These are phyloP conservation scores for Cynopterus brachyotis DNA, from an alignment of 2,113 vertebrate species.

Conservation along the genomic window DNA sequence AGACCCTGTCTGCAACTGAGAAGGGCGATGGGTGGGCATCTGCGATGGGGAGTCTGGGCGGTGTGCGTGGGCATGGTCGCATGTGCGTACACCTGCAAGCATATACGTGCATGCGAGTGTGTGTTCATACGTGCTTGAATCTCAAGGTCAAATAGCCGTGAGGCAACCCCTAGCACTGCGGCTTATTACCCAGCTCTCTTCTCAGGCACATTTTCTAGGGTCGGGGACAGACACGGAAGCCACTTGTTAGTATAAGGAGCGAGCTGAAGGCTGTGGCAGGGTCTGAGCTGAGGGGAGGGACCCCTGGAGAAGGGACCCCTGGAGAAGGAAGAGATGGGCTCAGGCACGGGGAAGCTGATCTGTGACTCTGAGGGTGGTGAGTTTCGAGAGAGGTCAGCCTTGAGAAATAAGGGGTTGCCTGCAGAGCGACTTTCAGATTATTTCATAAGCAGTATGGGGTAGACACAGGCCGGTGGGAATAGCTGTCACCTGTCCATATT, in stretches of 20 bases:
- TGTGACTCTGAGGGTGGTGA: accelerated
- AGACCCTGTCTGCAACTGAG: background rate
- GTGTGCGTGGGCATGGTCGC: background rate
- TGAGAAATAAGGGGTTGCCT: background rate
- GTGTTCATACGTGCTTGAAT: background rate
- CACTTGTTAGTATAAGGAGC: background rate
- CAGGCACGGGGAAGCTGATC: too few relatives aligned
- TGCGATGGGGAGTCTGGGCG: background rate
- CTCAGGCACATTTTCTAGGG: background rate
- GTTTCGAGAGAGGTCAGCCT: background rate
- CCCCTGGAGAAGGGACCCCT: accelerated
- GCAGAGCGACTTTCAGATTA: background rate
- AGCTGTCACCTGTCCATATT: too few relatives aligned
- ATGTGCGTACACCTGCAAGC: too few relatives aligned
- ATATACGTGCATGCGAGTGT: too few relatives aligned
- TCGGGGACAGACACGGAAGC: background rate
- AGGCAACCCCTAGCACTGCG: accelerated
- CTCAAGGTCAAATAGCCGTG: background rate
- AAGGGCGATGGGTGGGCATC: background rate
- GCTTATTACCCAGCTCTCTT: background rate
- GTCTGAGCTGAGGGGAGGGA: background rate
- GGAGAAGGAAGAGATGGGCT: background rate
- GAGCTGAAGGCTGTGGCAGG: background rate
- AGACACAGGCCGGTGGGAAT: accelerated
- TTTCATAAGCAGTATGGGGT: accelerated